Conservation (phyloP, 2,888 invertebrate genomes). For the Anthophora plumipes region DNA sequence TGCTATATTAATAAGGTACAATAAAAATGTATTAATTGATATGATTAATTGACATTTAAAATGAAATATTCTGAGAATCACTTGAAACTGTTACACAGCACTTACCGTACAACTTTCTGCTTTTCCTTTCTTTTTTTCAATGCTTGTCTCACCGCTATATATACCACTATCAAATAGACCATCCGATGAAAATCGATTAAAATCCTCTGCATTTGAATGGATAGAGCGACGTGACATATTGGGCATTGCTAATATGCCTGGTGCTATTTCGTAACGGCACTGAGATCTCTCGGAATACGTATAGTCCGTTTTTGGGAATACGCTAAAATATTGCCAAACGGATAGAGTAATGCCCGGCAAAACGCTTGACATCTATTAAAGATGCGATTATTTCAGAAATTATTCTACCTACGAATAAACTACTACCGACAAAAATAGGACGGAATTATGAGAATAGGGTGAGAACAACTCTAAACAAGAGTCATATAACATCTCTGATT, state of each 20-base stretch:
- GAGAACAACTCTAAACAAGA: too few species aligned
- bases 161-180: constrained; percentile 44
- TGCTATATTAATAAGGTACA: constrained; percentile 9
- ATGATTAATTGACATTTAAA: too few species aligned
- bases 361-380: too few species aligned
- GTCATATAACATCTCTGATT: too few species aligned
- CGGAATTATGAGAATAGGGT: too few species aligned
- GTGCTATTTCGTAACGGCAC: constrained; percentile 91
- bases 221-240: constrained; percentile 93
- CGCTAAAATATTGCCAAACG: constrained; percentile 86
- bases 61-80: background rate
- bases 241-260: constrained; percentile 93
- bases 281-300: constrained; percentile 94
- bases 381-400: too few species aligned
- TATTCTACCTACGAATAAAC: too few species aligned
- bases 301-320: constrained; percentile 96
- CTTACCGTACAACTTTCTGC: constrained; percentile 38
- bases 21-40: too few species aligned
- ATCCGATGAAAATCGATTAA: constrained; percentile 58
- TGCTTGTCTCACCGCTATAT: constrained; percentile 26
- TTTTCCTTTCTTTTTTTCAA: constrained; percentile 21
- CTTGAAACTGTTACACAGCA: constrained; percentile 4
- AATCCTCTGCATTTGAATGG: constrained; percentile 70
- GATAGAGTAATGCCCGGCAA: too few species aligned
- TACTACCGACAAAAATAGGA: too few species aligned